These are phyloP conservation scores for Alligator mississippiensis DNA, from an alignment of 2,113 vertebrate genomes.

Conservation along the genomic window DNA sequence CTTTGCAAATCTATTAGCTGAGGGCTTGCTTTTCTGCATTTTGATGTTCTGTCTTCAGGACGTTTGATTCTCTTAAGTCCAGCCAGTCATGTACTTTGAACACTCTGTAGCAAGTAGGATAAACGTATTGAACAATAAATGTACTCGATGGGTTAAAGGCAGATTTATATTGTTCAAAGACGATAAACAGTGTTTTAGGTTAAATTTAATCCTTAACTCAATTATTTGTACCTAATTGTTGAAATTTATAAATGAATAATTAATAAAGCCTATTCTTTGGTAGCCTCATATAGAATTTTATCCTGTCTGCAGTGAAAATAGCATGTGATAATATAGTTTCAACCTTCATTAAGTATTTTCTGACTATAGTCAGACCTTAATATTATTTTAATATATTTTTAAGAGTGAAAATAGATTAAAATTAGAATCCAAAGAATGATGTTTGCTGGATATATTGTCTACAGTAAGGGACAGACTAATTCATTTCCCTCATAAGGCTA, in stretches of 20 bases:
- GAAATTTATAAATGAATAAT: not conserved
- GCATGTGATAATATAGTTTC: not conserved
- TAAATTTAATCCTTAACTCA: not conserved
- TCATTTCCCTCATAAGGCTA: conserved; percentile 73
- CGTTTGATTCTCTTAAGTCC: not conserved
- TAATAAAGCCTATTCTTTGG: not conserved
- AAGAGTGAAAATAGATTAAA: not conserved
- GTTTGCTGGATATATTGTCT: conserved; percentile 13
- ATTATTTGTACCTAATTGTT: not conserved
- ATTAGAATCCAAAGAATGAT: conserved; percentile 52
- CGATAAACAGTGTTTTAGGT: conserved; percentile 1
- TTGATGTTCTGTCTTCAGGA: not conserved
- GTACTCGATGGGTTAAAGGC: not conserved
- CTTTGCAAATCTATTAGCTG: not conserved
- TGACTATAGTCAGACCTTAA: not conserved
- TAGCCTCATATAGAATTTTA: not conserved
- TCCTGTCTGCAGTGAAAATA: not conserved
- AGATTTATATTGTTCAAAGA: not conserved
- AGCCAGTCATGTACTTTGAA: not conserved
- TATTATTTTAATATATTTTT: not conserved
- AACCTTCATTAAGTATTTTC: not conserved
- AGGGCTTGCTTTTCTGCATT: not conserved
- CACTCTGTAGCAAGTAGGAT: not conserved
- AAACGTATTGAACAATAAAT: not conserved
- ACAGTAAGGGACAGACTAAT: not conserved